Base-by-base conservation (phyloP, 2,113 vertebrate genomes). In the Bombycilla garrulus region DNA sequence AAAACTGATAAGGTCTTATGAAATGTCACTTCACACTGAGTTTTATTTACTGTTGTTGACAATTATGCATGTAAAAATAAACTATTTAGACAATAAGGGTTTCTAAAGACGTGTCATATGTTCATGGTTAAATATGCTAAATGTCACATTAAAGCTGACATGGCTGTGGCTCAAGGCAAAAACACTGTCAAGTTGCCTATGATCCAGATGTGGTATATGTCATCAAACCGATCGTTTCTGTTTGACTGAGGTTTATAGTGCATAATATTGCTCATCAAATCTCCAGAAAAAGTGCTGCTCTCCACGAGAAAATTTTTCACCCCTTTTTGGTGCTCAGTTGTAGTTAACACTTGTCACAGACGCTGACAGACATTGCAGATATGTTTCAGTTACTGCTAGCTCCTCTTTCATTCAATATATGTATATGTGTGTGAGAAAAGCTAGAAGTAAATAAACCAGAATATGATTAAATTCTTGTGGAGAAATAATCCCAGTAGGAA, bases 101-200 rank as follows among this genome's bases (percentile, higher is more conserved):
- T 90, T 96, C 69, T 95, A 94, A 84, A 96, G 93, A 94, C 22
- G 67, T 96, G 70, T 87, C 81, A 86, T 95, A 73, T 77, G 74
- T 82, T 88, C 92, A 54, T 80, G 31, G 92, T 67, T 96, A 92
- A 95, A 97, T 94, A 94, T 94, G 79, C 35, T 90, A 92, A 91
- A 94, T 86, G 91, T 83, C 94, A 28, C 74, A 85, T 95, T 95
- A 96, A 74, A 91, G 85, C 36, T 93, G 92, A 96, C 78, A 92
- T 45, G 22, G 60, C 44, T 51, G 61, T 74, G 54, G 94, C 78
- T 93, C 69, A 93, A 76, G 85, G 80, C 40, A 80, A 81, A 94
- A 95, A 62, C 70, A 35, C 80, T 95, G 89, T 92, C 92, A 96
- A 82, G 66, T 33, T 90, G 58, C 84, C 65, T 81, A 81, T 90